Evolutionary conservation across 2,888 invertebrate species (phyloP), one percentile per base, ranked within the genome.

Genomic region (Drymonia ruficornis): DNA sequence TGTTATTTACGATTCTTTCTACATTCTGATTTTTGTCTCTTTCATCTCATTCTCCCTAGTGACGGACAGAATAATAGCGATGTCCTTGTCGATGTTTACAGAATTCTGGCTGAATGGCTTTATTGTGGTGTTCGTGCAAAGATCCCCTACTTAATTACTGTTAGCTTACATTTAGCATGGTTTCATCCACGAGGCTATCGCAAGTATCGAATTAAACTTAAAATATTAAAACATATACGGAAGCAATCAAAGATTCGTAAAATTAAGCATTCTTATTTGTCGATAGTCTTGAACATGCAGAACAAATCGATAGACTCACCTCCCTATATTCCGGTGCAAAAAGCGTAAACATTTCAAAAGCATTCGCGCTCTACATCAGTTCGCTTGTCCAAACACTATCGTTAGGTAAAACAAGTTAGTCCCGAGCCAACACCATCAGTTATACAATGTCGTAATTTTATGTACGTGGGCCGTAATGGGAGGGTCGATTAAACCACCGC

Each of bases 331-430:
- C 67, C 55, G 57, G 46, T 57, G 61, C 61, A 74, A 76, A 73
- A 74, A 70, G 71, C 71, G 81, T 84, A 84, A 84, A 84, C 82
- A 83, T 84, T 81, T 78, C 74, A 78, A 72, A 81, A 76, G 68
- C 76, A 61, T 72, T 73, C 63, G 68, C 73, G 75, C 67, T 77
- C 65, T 74, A 78, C 79, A 81, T 81, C 82, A 80, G 72, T 70
- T 63, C 61, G 73, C 71, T 74, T 85, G 82, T 83, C 84, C 80
- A 83, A 84, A 84, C 83, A 83, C 57, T 52, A 53, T 34, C 59
- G 67, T 54, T 73, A 60, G 68, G 65, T 74, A 75, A 78, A 81
- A 77, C 78, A 76, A 72, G 70, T 68, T 61, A 67, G 68, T 65
- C 55, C 53, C 50, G 45, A 45, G 76, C 75, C 74, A 77, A 79